Percentiles rank a stretch among this genome's conserved stretches.
Conservation (phyloP, 2,797 vertebrate genomes). For the Poeciliopsis turneri region DNA sequence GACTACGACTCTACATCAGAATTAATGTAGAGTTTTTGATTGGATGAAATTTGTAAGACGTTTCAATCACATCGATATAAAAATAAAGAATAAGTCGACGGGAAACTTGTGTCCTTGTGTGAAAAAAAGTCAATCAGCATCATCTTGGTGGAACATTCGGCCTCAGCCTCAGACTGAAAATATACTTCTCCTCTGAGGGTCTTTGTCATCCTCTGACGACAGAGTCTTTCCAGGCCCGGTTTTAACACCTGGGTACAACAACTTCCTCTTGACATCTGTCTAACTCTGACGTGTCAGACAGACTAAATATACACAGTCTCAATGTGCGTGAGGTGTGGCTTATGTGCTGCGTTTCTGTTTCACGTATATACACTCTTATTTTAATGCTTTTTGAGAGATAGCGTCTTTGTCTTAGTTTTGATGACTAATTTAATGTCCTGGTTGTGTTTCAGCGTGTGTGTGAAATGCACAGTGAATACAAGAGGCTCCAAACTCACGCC, state of each 20-base stretch:
- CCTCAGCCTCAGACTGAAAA: slow-evolving; percentile 38
- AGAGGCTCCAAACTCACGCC: slow-evolving; percentile 55
- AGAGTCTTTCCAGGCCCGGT: slow-evolving; percentile 63
- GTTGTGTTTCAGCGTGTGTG: slow-evolving; percentile 18
- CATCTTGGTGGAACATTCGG: slow-evolving; percentile 23
- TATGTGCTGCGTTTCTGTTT: slow-evolving; percentile 24
- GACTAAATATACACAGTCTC: slow-evolving; percentile 18
- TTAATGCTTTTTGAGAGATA: slow-evolving; percentile 25
- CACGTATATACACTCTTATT: slow-evolving; percentile 28
- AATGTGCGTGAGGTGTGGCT: slow-evolving; percentile 14
- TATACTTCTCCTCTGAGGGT: slow-evolving; percentile 46
- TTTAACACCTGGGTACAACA: slow-evolving; percentile 64
- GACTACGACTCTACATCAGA: background rate
- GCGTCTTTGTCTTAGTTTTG: slow-evolving; percentile 38
- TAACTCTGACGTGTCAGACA: slow-evolving; percentile 36
- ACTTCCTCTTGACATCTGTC: slow-evolving; percentile 40
- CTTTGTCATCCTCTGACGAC: slow-evolving; percentile 57
- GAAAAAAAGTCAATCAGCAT: slow-evolving; percentile 24
- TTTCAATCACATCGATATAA: slow-evolving; percentile 9
- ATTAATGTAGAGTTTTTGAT: background rate
- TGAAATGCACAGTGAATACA: slow-evolving; percentile 24
- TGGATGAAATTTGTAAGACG: background rate
- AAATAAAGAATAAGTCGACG: background rate
- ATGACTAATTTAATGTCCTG: slow-evolving; percentile 9
- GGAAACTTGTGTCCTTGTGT: slow-evolving; percentile 29